Conservation (phyloP, 2,797 vertebrate genomes). For the Glyptemys insculpta region DNA sequence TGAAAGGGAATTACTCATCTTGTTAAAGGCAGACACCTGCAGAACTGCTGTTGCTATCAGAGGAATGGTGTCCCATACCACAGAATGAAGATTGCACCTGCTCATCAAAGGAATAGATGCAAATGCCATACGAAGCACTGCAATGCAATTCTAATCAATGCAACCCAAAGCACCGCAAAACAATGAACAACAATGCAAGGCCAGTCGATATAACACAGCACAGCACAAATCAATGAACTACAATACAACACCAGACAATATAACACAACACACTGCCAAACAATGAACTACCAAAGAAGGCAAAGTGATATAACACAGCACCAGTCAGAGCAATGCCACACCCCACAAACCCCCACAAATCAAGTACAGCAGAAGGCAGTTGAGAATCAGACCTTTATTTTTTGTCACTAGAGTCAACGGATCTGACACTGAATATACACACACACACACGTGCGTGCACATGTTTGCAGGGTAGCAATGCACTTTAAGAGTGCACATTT, state of each 20-base stretch:
- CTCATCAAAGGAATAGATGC: background rate
- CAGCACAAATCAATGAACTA: rapidly evolving
- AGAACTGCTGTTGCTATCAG: slow-evolving; percentile 18
- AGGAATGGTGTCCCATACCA: background rate
- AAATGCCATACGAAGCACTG: background rate
- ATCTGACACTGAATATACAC: background rate
- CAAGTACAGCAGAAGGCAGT: background rate
- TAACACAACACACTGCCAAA: rapidly evolving
- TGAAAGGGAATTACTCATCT: slow-evolving; percentile 64
- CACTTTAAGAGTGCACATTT: background rate
- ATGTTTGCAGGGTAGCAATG: rapidly evolving
- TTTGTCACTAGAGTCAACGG: background rate
- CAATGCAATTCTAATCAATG: background rate
- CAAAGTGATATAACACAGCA: background rate
- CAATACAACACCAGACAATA: rapidly evolving
- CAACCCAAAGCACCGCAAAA: background rate
- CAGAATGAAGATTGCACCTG: background rate
- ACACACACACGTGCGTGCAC: rapidly evolving
- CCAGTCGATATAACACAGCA: background rate
- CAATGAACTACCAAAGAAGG: background rate
- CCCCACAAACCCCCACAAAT: background rate
- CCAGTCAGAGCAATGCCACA: background rate
- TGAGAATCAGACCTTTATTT: background rate
- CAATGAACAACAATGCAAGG: background rate
- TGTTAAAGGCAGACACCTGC: slow-evolving; percentile 56